Conservation (phyloP, 2,888 invertebrate species). For the Anodontia alba region DNA sequence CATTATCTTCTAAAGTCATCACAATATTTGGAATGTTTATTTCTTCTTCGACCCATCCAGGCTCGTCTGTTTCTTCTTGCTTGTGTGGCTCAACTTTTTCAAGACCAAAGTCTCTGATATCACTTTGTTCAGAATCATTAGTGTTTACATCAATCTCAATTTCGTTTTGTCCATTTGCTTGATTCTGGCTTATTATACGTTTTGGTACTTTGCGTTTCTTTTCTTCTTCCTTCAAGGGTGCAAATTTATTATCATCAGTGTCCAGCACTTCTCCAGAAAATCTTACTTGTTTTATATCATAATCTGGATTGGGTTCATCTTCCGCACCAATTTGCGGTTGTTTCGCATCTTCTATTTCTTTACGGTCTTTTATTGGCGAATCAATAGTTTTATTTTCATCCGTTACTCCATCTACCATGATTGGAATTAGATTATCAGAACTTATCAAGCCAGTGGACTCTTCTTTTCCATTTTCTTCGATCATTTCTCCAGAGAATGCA, state of each 20-base stretch:
- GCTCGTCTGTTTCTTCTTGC: background rate
- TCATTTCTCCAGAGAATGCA: background rate
- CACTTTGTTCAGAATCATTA: background rate
- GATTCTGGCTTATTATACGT: background rate
- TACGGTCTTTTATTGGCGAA: background rate
- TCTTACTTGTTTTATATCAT: slow-evolving; percentile 71
- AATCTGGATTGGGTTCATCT: slow-evolving; percentile 73
- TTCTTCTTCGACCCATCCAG: slow-evolving; percentile 20
- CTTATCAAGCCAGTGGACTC: background rate
- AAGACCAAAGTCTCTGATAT: background rate
- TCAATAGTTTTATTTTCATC: background rate
- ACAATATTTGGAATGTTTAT: slow-evolving; percentile 1
- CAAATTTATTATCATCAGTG: slow-evolving; percentile 56
- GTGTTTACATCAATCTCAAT: background rate
- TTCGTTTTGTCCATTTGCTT: background rate
- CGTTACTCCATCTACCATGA: background rate
- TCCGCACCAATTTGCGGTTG: background rate
- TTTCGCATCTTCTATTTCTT: background rate
- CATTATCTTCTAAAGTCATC: background rate
- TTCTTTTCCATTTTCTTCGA: background rate
- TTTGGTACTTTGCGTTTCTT: background rate
- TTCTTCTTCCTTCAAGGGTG: slow-evolving; percentile 49
- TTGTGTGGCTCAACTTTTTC: background rate
- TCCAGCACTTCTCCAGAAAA: slow-evolving; percentile 64
- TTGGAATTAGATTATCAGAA: background rate